Conservation (phyloP, 2,113 vertebrate genomes). For the Sorex fumeus region DNA sequence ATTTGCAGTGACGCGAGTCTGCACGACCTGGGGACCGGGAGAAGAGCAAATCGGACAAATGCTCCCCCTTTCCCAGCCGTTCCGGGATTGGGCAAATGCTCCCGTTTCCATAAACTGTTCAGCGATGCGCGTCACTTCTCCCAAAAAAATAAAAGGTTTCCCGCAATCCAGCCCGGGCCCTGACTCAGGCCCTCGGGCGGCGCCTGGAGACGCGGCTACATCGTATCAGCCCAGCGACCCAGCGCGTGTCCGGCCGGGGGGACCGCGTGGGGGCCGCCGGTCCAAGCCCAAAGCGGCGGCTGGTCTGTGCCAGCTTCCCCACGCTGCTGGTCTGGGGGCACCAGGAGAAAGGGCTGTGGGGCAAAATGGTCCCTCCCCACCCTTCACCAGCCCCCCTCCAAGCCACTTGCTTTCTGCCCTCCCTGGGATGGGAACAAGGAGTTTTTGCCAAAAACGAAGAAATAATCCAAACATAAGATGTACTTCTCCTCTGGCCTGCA, state of each 20-base stretch:
- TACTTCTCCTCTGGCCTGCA: constrained; percentile 48
- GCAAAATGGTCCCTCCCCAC: neutral
- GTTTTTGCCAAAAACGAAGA: constrained; percentile 69
- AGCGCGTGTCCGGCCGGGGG: neutral
- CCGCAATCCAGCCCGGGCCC: neutral
- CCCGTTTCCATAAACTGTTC: neutral
- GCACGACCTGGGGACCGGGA: neutral
- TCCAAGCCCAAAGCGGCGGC: neutral
- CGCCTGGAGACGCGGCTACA: too few relatives aligned
- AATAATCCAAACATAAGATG: constrained; percentile 63
- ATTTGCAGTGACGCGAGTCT: neutral
- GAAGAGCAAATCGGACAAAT: neutral
- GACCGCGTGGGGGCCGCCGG: neutral
- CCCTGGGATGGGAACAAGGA: constrained; percentile 45
- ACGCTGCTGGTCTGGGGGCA: neutral
- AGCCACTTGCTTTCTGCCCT: constrained; percentile 34
- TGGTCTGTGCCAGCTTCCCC: constrained; percentile 38
- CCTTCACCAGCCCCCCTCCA: neutral
- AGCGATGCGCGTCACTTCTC: neutral
- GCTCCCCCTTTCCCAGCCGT: neutral
- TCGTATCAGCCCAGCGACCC: neutral
- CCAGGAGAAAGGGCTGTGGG: neutral
- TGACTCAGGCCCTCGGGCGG: neutral
- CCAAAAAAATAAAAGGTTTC: neutral
- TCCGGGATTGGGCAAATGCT: neutral